Base-by-base conservation (phyloP, 2,888 invertebrate species). In the Drosophila prolongata region DNA sequence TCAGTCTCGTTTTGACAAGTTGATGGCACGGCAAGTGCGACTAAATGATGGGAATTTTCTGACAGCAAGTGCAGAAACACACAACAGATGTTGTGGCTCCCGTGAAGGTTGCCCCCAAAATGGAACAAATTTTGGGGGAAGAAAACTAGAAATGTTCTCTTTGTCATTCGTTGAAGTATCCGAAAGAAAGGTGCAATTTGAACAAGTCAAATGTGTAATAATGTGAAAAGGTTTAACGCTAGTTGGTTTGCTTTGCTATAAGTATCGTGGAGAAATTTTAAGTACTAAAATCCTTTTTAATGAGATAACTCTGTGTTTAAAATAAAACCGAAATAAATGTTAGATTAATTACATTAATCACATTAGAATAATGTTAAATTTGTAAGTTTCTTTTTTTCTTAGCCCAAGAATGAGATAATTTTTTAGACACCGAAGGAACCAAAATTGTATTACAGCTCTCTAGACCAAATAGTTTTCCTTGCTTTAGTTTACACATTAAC, bases 1-100 rank as follows among this genome's bases (percentile, higher is more conserved):
- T 65, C 55, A 64, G 69, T 52, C 56, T 66, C 42, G 55, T 55
- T 68, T 76, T 61, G 50, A 58, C 56, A 64, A 47, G 74, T 62
- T 61, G 62, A 54, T 34, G 52, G 37, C 43, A 50, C 68, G 80
- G 78, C 80, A 81, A 76, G 66, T 81, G 80, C 46, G 10, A 76
- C 77, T 74, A 62, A 64, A 59, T 58, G 56, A 58, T 65, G 78
- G 55, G 80, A 59, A 77, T 62, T 65, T 66, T 52, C 49, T 65
- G 58, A 68, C 55, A 59, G 54, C 52, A 61, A 59, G 40, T 40
- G 54, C 50, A 54, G 42, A 66, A 73, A 56, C 38, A 64, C 50
- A 50, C 61, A 43, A 56, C 56, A 53, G 54, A 57, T 53, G 57
- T 60, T 66, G 50, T 34, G 38, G 14, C 13, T 11, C 3, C 34